Base-by-base conservation (phyloP, 2,113 vertebrate genomes). In the Charadrius vociferus region DNA sequence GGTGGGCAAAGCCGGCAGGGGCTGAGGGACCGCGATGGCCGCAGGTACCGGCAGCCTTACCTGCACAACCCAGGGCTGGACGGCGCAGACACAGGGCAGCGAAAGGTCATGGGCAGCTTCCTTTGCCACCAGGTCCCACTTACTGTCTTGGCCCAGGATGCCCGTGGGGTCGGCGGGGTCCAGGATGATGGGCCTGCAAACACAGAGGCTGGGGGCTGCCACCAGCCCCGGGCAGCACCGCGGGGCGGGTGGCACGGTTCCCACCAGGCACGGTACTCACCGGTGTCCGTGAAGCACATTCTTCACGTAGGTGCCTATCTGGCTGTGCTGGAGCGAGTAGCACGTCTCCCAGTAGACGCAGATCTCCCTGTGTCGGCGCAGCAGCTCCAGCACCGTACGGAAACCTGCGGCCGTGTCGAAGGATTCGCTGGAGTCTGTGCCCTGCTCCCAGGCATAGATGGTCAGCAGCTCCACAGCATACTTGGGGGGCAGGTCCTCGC, bases 391-490 rank as follows among this genome's bases (percentile, higher is more conserved):
- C 78, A 96, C 95, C 0, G 95, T 95, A 47, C 87, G 15, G 62
- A 97, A 97, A 36, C 96, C 96, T 22, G 52, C 3, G 1, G 96
- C 87, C 11, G 0, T 95, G 24, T 1, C 1, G 8, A 97, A 97
- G 53, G 12, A 79, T 0, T 56, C 3, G 0, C 0, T 0, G 72
- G 78, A 91, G 17, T 0, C 4, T 0, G 58, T 73, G 43, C 26
- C 96, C 45, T 82, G 52, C 74, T 97, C 78, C 96, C 96, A 97
- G n/a, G 78, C 53, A 0, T 98, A 98, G 95, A 98, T 93, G 59
- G 98, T 98, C 90, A 98, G 83, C 53, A 98, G 81, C 86, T 98
- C 98, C 85, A 98, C 80, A 1, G 98, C 97, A 13, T 98, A 98
- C 65, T 98, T 98, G 8, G 97, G 65, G n/a, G 98, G 98, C 53